phyloP scores from a whole-genome alignment of 2,888 invertebrate species.

The Lordiphosa fenestrarum region DNA sequence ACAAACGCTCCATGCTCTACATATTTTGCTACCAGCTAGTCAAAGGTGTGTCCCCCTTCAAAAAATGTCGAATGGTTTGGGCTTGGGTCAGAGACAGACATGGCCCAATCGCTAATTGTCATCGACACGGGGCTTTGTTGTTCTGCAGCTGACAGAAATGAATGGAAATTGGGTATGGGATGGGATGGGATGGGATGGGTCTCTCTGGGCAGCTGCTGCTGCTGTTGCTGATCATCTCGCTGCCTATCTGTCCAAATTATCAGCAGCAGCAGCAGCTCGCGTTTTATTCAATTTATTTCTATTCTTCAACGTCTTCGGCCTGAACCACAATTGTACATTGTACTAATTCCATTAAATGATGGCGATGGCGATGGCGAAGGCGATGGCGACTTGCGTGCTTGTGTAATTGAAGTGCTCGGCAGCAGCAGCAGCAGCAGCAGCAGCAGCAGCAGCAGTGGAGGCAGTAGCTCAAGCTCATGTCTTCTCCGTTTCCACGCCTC shows the following conservation, averaged over 20 bases:
- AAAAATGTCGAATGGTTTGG: conserved; percentile 10
- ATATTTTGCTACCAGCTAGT: conserved; percentile 56
- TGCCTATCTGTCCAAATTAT: conserved; percentile 72
- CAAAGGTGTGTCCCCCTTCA: conserved; percentile 31
- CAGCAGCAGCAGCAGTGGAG: conserved; percentile 11
- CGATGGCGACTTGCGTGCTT: conserved; percentile 64
- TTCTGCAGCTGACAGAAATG: conserved; percentile 47
- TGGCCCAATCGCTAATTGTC: conserved; percentile 70
- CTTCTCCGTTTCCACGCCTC: conserved; percentile 55
- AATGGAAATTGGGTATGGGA: conserved; percentile 56
- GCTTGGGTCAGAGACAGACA: conserved; percentile 29
- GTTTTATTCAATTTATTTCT: conserved; percentile 72
- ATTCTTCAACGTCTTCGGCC: conserved; percentile 61
- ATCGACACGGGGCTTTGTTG: conserved; percentile 68
- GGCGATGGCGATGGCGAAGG: conserved; percentile 19
- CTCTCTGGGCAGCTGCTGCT: conserved; percentile 6
- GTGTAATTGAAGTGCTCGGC: conserved; percentile 66
- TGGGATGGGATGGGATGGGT: conserved; percentile 51
- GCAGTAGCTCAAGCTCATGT: conserved; percentile 51
- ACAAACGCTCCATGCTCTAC: conserved; percentile 70
- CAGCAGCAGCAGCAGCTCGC: conserved; percentile 51
- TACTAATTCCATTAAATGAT: conserved; percentile 72
- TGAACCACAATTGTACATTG: conserved; percentile 72
- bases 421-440: conserved; percentile 17
- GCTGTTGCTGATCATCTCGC: conserved; percentile 50